Percentiles rank a stretch among this genome's conserved stretches.
Conservation (phyloP, 2,113 vertebrate genomes). For the Planiliza haematocheilus region DNA sequence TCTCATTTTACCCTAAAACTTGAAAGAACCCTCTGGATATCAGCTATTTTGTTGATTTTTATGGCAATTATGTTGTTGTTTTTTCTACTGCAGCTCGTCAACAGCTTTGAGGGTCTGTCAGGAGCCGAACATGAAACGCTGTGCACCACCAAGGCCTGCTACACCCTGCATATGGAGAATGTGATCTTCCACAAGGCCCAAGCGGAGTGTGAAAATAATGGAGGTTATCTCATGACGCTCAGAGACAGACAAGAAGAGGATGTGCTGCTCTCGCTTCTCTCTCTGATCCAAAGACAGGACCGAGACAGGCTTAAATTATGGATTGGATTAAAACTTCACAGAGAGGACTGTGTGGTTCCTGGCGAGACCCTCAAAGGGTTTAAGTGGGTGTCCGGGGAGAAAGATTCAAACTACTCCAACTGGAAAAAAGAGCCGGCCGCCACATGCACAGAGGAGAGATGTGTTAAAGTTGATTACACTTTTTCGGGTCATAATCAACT, state of each 20-base stretch:
- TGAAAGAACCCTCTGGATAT: slow-evolving; percentile 6
- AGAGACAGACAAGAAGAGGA: slow-evolving; percentile 69
- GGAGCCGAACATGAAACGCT: slow-evolving; percentile 51
- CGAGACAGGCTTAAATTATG: slow-evolving; percentile 55
- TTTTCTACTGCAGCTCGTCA: slow-evolving; percentile 66
- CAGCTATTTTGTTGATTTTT: slow-evolving; percentile 17
- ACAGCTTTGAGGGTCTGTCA: slow-evolving; percentile 21
- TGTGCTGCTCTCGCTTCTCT: slow-evolving; percentile 65
- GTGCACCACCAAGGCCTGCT: slow-evolving; percentile 75
- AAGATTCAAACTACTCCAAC: slow-evolving; percentile 74
- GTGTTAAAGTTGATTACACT: slow-evolving; percentile 62
- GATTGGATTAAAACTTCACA: slow-evolving; percentile 79
- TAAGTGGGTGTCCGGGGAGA: slow-evolving; percentile 72
- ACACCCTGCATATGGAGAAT: slow-evolving; percentile 67
- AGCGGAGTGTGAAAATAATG: slow-evolving; percentile 64
- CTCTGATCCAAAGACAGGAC: slow-evolving; percentile 11
- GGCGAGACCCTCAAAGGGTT: slow-evolving; percentile 73
- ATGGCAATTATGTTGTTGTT: slow-evolving; percentile 67
- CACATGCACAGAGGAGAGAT: slow-evolving; percentile 80
- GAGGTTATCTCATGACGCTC: slow-evolving; percentile 79
- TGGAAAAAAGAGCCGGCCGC: slow-evolving; percentile 74
- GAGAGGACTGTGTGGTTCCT: slow-evolving; percentile 47
- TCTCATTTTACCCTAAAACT: slow-evolving; percentile 17
- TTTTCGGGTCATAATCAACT: slow-evolving; percentile 31
- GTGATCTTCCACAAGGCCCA: slow-evolving; percentile 60